A percentile compares a stretch with the other conserved stretches of the same genome.
Conservation (phyloP, 1,140 invertebrate genomes). For the Heliconius hewitsoni region DNA sequence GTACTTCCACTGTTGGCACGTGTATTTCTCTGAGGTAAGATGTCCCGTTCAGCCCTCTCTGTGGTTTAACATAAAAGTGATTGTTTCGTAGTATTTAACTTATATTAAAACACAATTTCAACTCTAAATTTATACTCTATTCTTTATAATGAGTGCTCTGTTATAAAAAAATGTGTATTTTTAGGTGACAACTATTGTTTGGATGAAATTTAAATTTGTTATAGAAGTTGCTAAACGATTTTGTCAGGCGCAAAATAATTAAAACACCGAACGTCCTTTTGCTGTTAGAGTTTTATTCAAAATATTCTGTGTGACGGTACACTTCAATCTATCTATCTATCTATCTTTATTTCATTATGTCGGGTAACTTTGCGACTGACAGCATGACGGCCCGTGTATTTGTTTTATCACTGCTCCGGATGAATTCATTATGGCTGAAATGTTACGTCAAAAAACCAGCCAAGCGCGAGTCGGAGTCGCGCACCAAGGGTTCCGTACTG, state of each 20-base stretch:
- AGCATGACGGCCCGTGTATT: neutral
- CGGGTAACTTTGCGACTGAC: neutral
- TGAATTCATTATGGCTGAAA: neutral
- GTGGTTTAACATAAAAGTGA: neutral
- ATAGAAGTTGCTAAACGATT: neutral
- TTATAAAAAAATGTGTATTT: neutral
- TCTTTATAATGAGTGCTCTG: too few species aligned
- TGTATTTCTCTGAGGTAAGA: neutral
- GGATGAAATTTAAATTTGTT: neutral
- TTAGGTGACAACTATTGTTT: neutral
- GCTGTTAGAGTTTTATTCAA: neutral
- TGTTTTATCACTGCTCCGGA: neutral
- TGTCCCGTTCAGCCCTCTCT: neutral
- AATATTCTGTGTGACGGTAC: neutral
- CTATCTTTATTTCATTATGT: neutral
- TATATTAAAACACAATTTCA: too few species aligned
- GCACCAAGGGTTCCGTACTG: too few species aligned
- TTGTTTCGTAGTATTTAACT: neutral
- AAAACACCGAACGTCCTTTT: neutral
- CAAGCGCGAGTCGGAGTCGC: too few species aligned
- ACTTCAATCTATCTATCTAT: neutral
- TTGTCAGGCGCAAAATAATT: neutral
- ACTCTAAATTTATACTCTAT: too few species aligned
- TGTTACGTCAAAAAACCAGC: neutral
- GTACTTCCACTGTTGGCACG: neutral